Evolutionary conservation across 2,888 invertebrate species (phyloP).

Genomic region (Lasius fuliginosus): DNA sequence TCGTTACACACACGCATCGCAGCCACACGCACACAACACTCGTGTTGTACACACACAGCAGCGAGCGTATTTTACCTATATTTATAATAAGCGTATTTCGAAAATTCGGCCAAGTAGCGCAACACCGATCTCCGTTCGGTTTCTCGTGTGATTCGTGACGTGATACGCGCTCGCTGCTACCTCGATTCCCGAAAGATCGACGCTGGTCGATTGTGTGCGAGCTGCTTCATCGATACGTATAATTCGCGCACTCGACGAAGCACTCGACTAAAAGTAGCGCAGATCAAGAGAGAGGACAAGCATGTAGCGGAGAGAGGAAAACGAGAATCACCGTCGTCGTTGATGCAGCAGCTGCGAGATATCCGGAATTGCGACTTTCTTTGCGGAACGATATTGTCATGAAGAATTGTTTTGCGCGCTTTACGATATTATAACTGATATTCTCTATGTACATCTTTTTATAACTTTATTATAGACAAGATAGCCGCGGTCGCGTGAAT

Average conservation of each 20-base stretch:
- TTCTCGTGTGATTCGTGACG: constrained; percentile 22
- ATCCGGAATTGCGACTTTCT: constrained; percentile 61
- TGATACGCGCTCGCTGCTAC: constrained; percentile 4
- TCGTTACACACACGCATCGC: constrained; percentile 22
- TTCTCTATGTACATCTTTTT: not conserved
- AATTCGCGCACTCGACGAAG: not conserved
- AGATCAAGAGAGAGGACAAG: constrained; percentile 33
- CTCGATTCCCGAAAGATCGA: constrained; percentile 42
- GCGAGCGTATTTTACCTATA: constrained; percentile 54
- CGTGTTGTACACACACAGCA: constrained; percentile 34
- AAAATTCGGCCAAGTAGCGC: constrained; percentile 64
- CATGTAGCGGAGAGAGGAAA: constrained; percentile 8
- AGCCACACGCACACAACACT: constrained; percentile 18
- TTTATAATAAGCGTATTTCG: constrained; percentile 72
- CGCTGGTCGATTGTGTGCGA: not conserved
- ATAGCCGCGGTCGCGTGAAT: constrained; percentile 46
- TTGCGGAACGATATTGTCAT: constrained; percentile 72
- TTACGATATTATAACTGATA: constrained; percentile 22
- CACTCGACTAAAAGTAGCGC: constrained; percentile 24
- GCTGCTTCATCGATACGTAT: constrained; percentile 6
- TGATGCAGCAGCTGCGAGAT: constrained; percentile 41
- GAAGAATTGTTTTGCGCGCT: constrained; percentile 63
- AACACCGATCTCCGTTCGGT: constrained; percentile 47
- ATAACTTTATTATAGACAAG: not conserved
- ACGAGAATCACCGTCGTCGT: constrained; percentile 55